Conservation (phyloP, 35 echinoderm and acorn worm genomes). For the Patiria miniata region DNA sequence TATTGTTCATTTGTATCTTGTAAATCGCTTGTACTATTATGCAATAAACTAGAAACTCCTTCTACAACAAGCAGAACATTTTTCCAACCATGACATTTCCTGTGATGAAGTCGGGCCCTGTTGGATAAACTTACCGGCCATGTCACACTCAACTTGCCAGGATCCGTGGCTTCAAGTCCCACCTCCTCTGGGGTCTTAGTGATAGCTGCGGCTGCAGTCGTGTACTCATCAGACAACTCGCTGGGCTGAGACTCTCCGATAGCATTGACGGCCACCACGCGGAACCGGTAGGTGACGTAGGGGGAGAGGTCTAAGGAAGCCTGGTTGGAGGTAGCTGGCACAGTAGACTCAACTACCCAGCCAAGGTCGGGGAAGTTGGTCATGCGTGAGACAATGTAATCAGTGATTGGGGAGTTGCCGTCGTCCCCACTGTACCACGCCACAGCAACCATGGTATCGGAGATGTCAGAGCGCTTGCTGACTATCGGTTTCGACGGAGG, state of each 20-base stretch:
- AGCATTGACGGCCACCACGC: constrained; percentile 52
- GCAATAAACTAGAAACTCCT: too few species aligned
- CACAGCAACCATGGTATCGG: constrained; percentile 28
- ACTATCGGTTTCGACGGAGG: background rate
- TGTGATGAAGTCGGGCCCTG: background rate
- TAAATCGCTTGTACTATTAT: too few species aligned
- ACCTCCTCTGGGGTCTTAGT: constrained; percentile 22
- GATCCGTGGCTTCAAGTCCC: background rate
- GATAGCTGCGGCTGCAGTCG: background rate
- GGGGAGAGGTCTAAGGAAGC: constrained; percentile 45
- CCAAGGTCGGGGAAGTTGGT: constrained; percentile 39
- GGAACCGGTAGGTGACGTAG: constrained; percentile 52
- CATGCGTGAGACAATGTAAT: constrained; percentile 51
- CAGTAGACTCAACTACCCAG: constrained; percentile 20
- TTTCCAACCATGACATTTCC: too few species aligned
- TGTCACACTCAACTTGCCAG: constrained; percentile 40
- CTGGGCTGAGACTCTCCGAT: constrained; percentile 57
- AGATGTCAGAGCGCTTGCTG: background rate
- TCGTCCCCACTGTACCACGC: constrained; percentile 37
- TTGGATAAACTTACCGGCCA: constrained; percentile 46
- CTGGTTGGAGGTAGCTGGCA: constrained; percentile 34
- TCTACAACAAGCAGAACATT: too few species aligned
- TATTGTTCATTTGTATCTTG: too few species aligned
- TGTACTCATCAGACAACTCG: background rate
- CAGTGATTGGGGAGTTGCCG: constrained; percentile 60